Evolutionary conservation across 2,888 invertebrate genomes (phyloP), one percentile per base, ranked within the genome.

Genomic region (Drosophila greeni): DNA sequence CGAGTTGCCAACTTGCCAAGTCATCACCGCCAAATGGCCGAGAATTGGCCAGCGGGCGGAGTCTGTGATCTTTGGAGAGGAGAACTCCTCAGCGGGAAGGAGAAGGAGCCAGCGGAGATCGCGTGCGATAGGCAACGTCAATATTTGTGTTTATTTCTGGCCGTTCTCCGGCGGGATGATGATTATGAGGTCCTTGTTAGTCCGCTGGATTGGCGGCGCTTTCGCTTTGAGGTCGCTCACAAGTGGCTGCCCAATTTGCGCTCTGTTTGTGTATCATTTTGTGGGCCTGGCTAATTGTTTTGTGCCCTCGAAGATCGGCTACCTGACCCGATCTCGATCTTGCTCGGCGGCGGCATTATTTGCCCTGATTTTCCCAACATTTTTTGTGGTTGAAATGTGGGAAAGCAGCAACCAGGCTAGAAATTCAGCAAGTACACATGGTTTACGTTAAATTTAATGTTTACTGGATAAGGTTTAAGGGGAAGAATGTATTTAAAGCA

Each of bases 51-150:
- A 76, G 60, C 55, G 55, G 58, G 53, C 37, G 51, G 33, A 55
- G 52, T 47, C 52, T 66, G 42, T 58, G 64, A 60, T 61, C 60
- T 65, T 73, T 47, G 49, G 24, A 12, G 12, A 12, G 12, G 31
- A 39, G 20, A 34, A 31, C 24, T 36, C n/a, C 18, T 24, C 9
- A 9, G 20, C 42, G 59, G 33, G 59, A 9, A 20, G 34, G 34
- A 34, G 11, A 18, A 14, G 16, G n/a, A 34, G 23, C 18, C 29
- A 59, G 29, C 59, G 55, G 56, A 75, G 78, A 78, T 78, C 78
- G 78, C 78, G 78, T 78, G 78, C 78, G 84, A 82, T 82, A 82
- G 82, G 75, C 82, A 82, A 74, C 69, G 84, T 82, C 78, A 81
- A 81, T 81, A 83, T 82, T 82, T 82, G 84, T 82, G 70, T 79